Evolutionary conservation across 2,113 vertebrate genomes (phyloP), one percentile per base, ranked within the genome.

Genomic region (Thalassarche chlororhynchos): DNA sequence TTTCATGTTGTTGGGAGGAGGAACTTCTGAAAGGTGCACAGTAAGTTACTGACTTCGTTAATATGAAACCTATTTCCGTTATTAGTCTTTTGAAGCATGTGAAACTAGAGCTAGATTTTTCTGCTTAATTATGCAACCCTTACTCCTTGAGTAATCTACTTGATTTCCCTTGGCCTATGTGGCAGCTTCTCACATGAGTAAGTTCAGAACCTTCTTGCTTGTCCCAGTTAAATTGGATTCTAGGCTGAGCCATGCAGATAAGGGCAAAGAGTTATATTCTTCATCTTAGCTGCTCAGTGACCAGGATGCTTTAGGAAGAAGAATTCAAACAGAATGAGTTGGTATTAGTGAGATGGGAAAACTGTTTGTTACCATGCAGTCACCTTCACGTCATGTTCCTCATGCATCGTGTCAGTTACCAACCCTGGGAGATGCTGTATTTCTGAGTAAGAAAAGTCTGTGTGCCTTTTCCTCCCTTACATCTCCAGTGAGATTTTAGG

Each of bases 161-260:
- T 93, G 79, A 81, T 92, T 95, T 97, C 76, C 71, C 82, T 70
- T 29, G 66, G 61, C 84, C 65, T 58, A 12, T 24, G 36, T 52
- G 36, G 55, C n/a, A 62, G 76, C 75, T 90, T 90, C 79, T 96
- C 51, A 86, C 76, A 29, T 3, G 21, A 89, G 64, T 62, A 77
- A 95, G 51, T 90, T 88, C 55, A 94, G 79, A 82, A 74, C 31
- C 69, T 72, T 92, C 60, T 74, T 77, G 62, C 28, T 62, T 86
- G 64, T 84, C 90, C 90, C 52, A 76, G 61, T 87, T 94, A 79
- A 92, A 85, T 79, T 79, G 75, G 94, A 83, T 68, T 86, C 66
- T 90, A 93, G 90, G 72, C 87, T 74, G 76, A 96, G 58, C 83
- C 93, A 89, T 7, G 72, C 86, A 94, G 93, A 87, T 81, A 71